These are phyloP conservation scores for Sylvia borin DNA, from an alignment of 2,797 vertebrate genomes.

Conservation along the genomic window DNA sequence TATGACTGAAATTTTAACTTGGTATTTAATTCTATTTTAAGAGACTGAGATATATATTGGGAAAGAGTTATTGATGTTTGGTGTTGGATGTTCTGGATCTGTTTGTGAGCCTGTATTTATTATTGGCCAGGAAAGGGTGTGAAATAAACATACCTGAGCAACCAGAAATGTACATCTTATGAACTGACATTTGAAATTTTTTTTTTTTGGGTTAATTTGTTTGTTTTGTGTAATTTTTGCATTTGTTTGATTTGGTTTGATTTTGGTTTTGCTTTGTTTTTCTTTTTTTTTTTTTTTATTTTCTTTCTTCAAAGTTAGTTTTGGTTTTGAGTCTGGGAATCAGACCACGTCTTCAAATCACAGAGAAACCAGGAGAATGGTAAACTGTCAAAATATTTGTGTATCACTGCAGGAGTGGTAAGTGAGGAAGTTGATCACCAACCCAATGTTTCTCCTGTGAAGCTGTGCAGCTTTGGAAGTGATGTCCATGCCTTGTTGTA, in stretches of 20 bases:
- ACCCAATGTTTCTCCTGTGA: not conserved
- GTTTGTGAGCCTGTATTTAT: not conserved
- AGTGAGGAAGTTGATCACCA: not conserved
- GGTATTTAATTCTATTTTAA: not conserved
- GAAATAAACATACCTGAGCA: not conserved
- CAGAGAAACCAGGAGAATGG: not conserved
- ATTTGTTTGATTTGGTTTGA: not conserved
- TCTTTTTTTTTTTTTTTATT: fast-evolving
- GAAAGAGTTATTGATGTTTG: not conserved
- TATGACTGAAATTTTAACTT: not conserved
- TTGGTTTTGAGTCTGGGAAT: not conserved
- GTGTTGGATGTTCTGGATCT: not conserved
- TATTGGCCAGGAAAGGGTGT: not conserved
- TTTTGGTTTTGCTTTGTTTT: fast-evolving
- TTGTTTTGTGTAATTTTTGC: not conserved
- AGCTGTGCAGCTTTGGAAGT: not conserved
- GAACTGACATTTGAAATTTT: not conserved
- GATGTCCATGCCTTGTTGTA: fast-evolving
- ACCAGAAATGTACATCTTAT: not conserved
- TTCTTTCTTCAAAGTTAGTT: not conserved
- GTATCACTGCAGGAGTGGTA: not conserved
- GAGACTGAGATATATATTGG: not conserved
- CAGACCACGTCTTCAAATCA: not conserved
- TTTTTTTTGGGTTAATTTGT: not conserved
- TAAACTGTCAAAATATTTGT: not conserved